Base-by-base conservation (phyloP, 2,113 vertebrate species). In the Pseudolaguvia tuberculata region DNA sequence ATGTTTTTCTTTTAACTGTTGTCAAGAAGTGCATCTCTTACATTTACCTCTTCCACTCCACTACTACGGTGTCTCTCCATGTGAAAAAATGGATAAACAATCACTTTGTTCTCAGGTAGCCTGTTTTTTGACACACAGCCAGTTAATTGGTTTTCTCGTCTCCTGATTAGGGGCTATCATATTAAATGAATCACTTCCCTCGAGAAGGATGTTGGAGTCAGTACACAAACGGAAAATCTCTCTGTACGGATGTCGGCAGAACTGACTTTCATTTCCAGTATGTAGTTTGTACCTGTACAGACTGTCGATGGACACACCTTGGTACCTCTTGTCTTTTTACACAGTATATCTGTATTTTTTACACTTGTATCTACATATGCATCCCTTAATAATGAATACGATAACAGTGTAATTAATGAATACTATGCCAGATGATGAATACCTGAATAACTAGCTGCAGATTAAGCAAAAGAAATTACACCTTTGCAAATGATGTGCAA, bases 101-200 rank as follows among this genome's bases (percentile, higher is more conserved):
- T 80, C 83, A 72, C 57, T 67, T 85, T 88, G 89, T 94, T 92
- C 92, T 92, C 90, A 83, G 86, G 91, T 92, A 91, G 93, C 92
- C 93, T 92, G 63, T 89, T 92, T 85, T n/a, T 83, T 91, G 90
- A 92, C 82, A 61, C 89, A 87, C 84, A 92, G 88, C 93, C 92
- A 94, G 88, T 94, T 95, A 94, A 94, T 94, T 93, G 92, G 90
- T 93, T 95, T 93, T 93, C 93, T 97, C 93, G 95, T 95, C 92
- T 95, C 92, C 92, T 96, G 92, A 95, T 95, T 94, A 95, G 93
- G 94, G 93, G 9, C 92, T 93, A 91, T 90, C 93, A 93, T 85
- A 90, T 94, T 93, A 95, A 93, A 91, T 94, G 93, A 94, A 94
- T 94, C 91, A 88, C 88, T 86, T 96, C 94, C 93, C 95, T 87